Conservation (phyloP, 2,113 vertebrate species). For the Callithrix jacchus region DNA sequence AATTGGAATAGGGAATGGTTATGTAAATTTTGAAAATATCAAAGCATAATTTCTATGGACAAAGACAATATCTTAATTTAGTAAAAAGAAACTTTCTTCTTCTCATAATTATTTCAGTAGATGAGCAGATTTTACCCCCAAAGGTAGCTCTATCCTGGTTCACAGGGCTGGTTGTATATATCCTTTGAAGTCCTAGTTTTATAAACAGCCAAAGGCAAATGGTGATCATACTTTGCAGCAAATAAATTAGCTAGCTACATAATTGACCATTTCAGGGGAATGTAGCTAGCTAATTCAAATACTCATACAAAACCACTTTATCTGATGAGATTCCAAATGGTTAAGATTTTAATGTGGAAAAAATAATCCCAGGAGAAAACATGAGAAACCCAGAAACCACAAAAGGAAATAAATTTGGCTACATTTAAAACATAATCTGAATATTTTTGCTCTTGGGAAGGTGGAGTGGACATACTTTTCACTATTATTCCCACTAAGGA, state of each 20-base stretch:
- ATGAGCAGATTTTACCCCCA: not conserved
- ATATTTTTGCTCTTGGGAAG: not conserved
- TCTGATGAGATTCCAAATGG: not conserved
- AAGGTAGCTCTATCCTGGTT: not conserved
- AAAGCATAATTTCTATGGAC: not conserved
- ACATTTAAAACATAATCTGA: not conserved
- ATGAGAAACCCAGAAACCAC: not conserved
- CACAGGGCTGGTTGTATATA: not conserved
- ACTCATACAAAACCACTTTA: not conserved
- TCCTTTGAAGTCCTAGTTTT: not conserved
- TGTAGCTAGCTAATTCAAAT: not conserved
- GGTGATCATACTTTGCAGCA: not conserved
- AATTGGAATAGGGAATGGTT: not conserved
- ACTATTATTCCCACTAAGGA: not conserved
- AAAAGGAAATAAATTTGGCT: not conserved
- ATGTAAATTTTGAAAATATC: not conserved
- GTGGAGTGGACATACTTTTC: not conserved
- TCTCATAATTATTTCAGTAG: not conserved
- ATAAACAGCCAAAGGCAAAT: not conserved
- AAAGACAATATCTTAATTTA: conserved; percentile 5
- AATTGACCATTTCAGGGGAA: not conserved
- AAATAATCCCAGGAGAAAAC: not conserved
- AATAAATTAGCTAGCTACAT: not conserved
- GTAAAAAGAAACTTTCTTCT: not conserved
- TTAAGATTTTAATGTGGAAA: not conserved